Percentiles rank a stretch among this genome's conserved stretches.
Conservation (phyloP, 2,113 vertebrate species). For the Paradisaea rubra region DNA sequence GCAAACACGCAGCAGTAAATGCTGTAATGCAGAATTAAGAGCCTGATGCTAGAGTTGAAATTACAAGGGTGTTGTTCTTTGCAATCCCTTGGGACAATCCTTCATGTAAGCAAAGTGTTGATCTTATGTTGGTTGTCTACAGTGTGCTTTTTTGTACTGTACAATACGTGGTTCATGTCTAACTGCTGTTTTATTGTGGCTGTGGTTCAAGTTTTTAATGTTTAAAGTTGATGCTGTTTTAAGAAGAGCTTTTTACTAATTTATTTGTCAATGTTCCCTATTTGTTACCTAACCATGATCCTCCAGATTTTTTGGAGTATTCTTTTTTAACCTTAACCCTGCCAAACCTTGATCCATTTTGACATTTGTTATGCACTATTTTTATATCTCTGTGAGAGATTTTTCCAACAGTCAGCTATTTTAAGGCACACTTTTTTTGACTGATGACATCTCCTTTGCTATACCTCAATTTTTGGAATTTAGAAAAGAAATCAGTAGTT, state of each 20-base stretch:
- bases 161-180: conserved; percentile 79
- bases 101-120: conserved; percentile 80
- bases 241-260: conserved; percentile 87
- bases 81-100: conserved; percentile 87
- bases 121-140: conserved; percentile 75
- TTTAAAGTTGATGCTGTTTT: conserved; percentile 84
- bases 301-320: conserved; percentile 80
- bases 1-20: conserved; percentile 59
- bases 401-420: conserved; percentile 84
- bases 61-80: conserved; percentile 66
- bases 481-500: conserved; percentile 82
- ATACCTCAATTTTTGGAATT: conserved; percentile 87
- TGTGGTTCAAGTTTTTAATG: conserved; percentile 86
- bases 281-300: conserved; percentile 81
- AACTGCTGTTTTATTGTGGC: conserved; percentile 83
- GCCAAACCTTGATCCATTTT: conserved; percentile 82
- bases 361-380: conserved; percentile 96
- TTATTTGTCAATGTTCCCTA: conserved; percentile 81
- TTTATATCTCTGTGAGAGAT: conserved; percentile 81
- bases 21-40: conserved; percentile 68
- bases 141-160: conserved; percentile 88
- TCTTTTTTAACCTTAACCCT: conserved; percentile 80
- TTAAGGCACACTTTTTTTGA: conserved; percentile 83
- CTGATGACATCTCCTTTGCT: conserved; percentile 84
- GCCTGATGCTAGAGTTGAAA: conserved; percentile 74